A percentile compares a stretch with the other conserved stretches of the same genome.
These are phyloP conservation scores for Gallinago media DNA, from an alignment of 2,113 vertebrate genomes.

Conservation along the genomic window DNA sequence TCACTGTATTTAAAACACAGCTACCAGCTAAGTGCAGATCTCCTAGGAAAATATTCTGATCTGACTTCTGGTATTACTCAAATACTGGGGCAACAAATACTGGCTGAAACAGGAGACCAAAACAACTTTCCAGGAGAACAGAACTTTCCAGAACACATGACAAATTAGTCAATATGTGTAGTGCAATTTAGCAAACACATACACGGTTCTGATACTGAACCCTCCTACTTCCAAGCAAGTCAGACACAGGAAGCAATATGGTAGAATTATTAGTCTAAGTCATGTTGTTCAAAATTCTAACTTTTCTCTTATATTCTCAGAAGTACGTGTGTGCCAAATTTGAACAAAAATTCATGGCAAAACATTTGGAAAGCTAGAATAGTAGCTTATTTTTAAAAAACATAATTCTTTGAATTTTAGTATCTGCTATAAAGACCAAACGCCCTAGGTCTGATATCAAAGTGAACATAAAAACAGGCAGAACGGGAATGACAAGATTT, in stretches of 20 bases:
- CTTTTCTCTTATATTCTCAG: not conserved
- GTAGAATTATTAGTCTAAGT: not conserved
- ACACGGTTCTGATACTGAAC: not conserved
- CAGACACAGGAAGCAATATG: not conserved
- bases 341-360: not conserved
- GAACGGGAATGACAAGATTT: slow-evolving; percentile 1
- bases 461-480: not conserved
- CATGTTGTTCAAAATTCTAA: not conserved
- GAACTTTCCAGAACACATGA: not conserved
- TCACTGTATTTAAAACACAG: not conserved
- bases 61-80: not conserved
- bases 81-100: not conserved
- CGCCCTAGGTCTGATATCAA: not conserved
- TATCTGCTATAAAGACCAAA: not conserved
- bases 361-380: not conserved
- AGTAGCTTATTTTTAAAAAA: not conserved
- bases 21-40: not conserved
- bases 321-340: not conserved
- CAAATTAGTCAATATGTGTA: not conserved
- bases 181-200: not conserved
- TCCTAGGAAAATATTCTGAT: not conserved
- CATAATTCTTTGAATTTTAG: not conserved
- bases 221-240: not conserved
- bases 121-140: not conserved
- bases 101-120: not conserved